Evolutionary conservation across 2,888 invertebrate species (phyloP).

Genomic region (Mesorhabditis spiculigera): DNA sequence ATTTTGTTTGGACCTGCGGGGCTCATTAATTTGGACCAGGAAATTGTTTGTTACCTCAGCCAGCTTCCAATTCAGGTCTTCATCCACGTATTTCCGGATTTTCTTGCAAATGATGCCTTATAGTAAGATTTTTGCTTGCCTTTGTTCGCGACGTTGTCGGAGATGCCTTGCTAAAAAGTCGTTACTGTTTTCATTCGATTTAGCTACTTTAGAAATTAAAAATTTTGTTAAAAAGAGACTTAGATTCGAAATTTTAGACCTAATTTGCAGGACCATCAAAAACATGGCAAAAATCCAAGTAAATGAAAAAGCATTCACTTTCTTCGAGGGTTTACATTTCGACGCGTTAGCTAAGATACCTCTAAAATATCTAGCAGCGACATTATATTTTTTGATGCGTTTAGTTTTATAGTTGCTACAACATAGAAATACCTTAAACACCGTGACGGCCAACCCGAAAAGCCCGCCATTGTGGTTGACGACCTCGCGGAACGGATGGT

Average conservation of each 20-base stretch:
- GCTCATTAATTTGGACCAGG: not conserved
- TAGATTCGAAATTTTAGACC: not conserved
- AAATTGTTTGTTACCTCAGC: slow-evolving; percentile 25
- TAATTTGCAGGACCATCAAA: no score
- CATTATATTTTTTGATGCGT: not conserved
- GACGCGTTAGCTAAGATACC: not conserved
- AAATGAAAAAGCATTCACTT: no score
- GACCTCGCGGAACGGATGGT: slow-evolving; percentile 32
- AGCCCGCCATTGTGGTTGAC: slow-evolving; percentile 48
- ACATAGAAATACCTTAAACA: slow-evolving; percentile 31
- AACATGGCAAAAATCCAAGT: no score
- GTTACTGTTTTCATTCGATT: not conserved
- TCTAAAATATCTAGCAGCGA: not conserved
- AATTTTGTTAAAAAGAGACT: not conserved
- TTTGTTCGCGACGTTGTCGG: slow-evolving; percentile 45
- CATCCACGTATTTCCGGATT: slow-evolving; percentile 42
- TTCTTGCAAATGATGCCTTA: slow-evolving; percentile 41
- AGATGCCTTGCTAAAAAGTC: slow-evolving; percentile 37
- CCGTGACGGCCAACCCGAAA: slow-evolving; percentile 42
- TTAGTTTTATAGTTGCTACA: not conserved
- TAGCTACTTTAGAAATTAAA: not conserved
- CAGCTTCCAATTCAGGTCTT: slow-evolving; percentile 39
- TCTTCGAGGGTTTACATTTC: no score
- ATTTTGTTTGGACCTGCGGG: not conserved
- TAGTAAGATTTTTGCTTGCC: no score